Percentiles rank a stretch among this genome's conserved stretches.
These are phyloP conservation scores for Lutjanus campechanus DNA, from an alignment of 2,797 vertebrate genomes.

Conservation along the genomic window DNA sequence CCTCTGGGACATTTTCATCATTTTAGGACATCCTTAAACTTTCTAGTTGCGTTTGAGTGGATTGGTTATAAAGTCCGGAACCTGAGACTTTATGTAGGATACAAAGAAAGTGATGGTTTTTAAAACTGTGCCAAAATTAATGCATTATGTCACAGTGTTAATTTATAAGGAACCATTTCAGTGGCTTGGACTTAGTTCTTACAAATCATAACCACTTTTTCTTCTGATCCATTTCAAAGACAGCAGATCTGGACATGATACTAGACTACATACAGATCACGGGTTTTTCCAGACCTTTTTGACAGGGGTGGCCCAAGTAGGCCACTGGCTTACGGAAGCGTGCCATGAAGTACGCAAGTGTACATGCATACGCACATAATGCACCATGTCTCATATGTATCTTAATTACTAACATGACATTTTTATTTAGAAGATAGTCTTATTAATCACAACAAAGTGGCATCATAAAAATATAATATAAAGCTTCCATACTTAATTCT, in stretches of 20 bases:
- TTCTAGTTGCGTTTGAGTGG: background rate
- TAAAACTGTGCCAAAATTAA: constrained; percentile 16
- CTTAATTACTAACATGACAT: too few relatives aligned
- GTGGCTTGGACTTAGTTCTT: background rate
- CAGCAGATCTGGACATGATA: background rate
- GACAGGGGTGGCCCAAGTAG: too few relatives aligned
- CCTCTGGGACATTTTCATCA: constrained; percentile 9
- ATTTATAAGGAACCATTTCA: background rate
- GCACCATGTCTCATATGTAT: too few relatives aligned
- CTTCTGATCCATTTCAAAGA: background rate
- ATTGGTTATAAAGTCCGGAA: background rate
- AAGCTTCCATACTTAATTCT: too few relatives aligned
- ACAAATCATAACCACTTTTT: background rate
- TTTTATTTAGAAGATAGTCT: too few relatives aligned
- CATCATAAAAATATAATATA: too few relatives aligned
- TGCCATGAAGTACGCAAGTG: too few relatives aligned
- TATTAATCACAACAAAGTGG: too few relatives aligned
- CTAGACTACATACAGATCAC: background rate
- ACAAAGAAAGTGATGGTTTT: background rate
- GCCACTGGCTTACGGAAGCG: too few relatives aligned
- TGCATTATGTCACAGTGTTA: background rate
- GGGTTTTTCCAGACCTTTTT: too few relatives aligned
- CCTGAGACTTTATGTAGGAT: background rate
- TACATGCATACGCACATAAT: too few relatives aligned
- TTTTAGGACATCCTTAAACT: background rate